Base-by-base conservation (phyloP, 2,113 vertebrate species). In the Tragelaphus strepsiceros region DNA sequence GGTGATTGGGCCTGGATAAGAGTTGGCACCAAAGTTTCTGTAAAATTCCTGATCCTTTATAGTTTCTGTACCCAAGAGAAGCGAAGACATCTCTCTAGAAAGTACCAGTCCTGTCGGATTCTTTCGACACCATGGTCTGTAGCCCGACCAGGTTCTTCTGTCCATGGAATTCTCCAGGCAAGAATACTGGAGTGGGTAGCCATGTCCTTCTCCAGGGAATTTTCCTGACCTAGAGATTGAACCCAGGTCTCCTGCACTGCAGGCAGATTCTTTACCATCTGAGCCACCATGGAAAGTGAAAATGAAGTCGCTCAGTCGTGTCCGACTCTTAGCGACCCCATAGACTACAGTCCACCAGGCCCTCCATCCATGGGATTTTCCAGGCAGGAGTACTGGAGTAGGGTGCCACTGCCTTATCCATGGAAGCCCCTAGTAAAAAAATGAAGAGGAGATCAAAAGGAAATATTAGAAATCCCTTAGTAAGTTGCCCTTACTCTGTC, bases 1-100 rank as follows among this genome's bases (percentile, higher is more conserved):
- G 7, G 10, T 35, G 10, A 88, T 0, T 32, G n/a, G 8, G 2
- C 0, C 21, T 90, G 2, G 2, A n/a, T 54, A n/a, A 7, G 28
- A 56, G 4, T 28, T 30, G 14, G 15, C 13, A 64, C 4, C 6
- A 12, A n/a, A 35, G 10, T 53, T 71, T 43, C 35, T 7, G 7
- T 28, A 22, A 35, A 59, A 32, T 51, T 6, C 15, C 35, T 74
- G 22, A 1, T 35, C 12, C 30, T 2, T 35, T 59, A 12, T 7
- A 6, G 28, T 15, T 71, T n/a, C 3, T 10, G 30, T 82, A 19
- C 1, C 10, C 28, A 84, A n/a, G 32, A 84, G 6, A 61, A 85
- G 53, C 3, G 11, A 28, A n/a, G 9, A 81, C 3, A 19, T 80
- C 30, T 77, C 53, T 81, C 35, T 21, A 53, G 59, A 3, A 58